Base-by-base conservation (phyloP, 1,140 invertebrate species). In the Bacillus rossius region DNA sequence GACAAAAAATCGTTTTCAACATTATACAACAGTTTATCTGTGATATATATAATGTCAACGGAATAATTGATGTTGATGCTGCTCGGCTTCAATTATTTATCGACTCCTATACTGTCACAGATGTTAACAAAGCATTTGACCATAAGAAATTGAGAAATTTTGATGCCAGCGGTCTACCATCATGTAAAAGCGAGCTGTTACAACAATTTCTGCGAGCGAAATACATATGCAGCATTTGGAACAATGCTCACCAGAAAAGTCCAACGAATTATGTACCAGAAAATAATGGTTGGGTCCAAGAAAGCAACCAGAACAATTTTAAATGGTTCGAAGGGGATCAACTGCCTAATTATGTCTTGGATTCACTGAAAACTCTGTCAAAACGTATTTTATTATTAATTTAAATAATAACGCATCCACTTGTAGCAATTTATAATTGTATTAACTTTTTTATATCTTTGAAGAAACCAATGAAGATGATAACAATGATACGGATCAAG, bases 311-410 rank as follows among this genome's bases (percentile, higher is more conserved):
- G 49, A 65, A 51, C 41, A 22, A 62, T 8, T 66, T 67, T 25
- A 65, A 66, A 60, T 63, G 65, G 60, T 64, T 65, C 37, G 64
- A 66, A 38, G 62, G 64, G 49, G 64, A 67, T 60, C 64, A 65
- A 54, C 48, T 60, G 42, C 64, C 63, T 49, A 61, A 55, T 48
- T 37, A 54, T 51, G 62, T 61, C 29, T 60, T 56, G 26, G 60
- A 63, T 16, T 60, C 57, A 29, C 45, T 61, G n/a, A 40, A 54
- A 53, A 19, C 59, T 48, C 2, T 42, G 22, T 42, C 57, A 48
- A n/a, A n/a, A 56, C 61, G 60, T 58, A 20, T 52, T 16, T 57
- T 3, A 42, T 41, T 22, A 57, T 41, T 57, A 51, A 13, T 17
- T 57, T 7, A 26, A 51, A 57, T 23, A 20, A 52, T 57, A 37